These are phyloP conservation scores for Neotoma lepida DNA, from an alignment of 2,113 vertebrate genomes.

Conservation along the genomic window DNA sequence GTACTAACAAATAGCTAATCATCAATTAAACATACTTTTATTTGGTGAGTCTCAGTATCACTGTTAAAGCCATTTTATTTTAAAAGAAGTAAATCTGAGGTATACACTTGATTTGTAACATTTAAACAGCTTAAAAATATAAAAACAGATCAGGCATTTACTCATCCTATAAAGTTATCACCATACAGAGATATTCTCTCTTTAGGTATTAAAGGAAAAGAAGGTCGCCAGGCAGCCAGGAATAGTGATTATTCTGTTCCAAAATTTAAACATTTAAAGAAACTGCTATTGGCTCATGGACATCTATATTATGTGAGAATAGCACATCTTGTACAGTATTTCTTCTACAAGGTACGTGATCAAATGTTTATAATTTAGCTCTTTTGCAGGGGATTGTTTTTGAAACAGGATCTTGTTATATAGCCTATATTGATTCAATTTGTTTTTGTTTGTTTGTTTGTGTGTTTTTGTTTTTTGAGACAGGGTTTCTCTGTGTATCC, in stretches of 20 bases:
- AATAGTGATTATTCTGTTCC: constrained; percentile 99
- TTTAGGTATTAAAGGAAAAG: constrained; percentile 96
- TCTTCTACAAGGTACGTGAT: constrained; percentile 97
- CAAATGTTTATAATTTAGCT: constrained; percentile 8
- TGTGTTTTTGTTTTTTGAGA: neutral
- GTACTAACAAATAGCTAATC: constrained; percentile 20
- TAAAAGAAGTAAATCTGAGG: neutral
- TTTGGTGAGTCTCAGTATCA: constrained; percentile 14
- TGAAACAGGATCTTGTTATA: neutral
- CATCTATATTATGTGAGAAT: constrained; percentile 99
- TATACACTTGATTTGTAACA: neutral
- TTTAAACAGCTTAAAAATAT: constrained; percentile 50
- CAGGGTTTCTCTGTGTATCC: neutral
- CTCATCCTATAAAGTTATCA: constrained; percentile 55
- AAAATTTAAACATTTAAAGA: constrained; percentile 97
- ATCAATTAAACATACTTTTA: constrained; percentile 29
- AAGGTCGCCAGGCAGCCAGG: constrained; percentile 96
- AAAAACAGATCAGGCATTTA: neutral
- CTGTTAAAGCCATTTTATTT: constrained; percentile 30
- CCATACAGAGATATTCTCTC: constrained; percentile 32
- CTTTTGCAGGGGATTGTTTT: neutral
- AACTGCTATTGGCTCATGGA: constrained; percentile 94
- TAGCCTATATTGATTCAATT: neutral
- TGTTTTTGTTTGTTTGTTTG: neutral
- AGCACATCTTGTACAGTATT: constrained; percentile 98